phyloP scores from a whole-genome alignment of 2,113 vertebrate species.

The Himantopus leucocephalus region DNA sequence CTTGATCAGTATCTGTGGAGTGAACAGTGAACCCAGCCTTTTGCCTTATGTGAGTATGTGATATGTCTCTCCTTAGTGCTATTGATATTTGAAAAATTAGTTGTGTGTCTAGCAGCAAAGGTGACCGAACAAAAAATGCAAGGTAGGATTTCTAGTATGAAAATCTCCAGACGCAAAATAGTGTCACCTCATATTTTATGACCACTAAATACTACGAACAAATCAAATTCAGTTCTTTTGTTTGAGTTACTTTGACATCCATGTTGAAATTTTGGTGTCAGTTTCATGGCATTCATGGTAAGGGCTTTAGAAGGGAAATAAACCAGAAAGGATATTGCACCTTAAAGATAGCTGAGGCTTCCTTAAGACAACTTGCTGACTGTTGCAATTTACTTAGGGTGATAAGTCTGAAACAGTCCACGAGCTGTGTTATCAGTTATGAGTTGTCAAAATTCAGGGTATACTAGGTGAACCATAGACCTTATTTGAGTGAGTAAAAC shows the following conservation, averaged over 20 bases:
- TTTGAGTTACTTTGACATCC: not conserved
- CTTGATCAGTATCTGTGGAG: slow-evolving; percentile 96
- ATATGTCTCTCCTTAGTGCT: not conserved
- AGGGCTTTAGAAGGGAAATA: not conserved
- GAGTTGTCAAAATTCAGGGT: not conserved
- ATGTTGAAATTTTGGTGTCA: not conserved
- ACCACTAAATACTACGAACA: not conserved
- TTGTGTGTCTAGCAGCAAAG: not conserved
- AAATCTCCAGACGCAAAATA: not conserved
- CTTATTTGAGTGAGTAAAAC: not conserved
- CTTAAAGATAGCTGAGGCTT: not conserved
- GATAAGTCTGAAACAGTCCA: not conserved
- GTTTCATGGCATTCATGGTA: not conserved
- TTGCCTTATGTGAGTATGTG: slow-evolving; percentile 91
- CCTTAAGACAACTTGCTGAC: not conserved
- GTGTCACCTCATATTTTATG: not conserved
- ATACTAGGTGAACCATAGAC: not conserved
- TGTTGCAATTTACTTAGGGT: not conserved
- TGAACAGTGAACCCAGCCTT: slow-evolving; percentile 97
- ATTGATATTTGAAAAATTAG: not conserved
- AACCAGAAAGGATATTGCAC: not conserved
- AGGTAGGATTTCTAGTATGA: not conserved
- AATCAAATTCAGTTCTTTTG: not conserved
- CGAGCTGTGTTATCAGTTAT: not conserved
- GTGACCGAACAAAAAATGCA: not conserved